Base-by-base conservation (phyloP, 2,113 vertebrate genomes). In the Eleginops maclovinus region DNA sequence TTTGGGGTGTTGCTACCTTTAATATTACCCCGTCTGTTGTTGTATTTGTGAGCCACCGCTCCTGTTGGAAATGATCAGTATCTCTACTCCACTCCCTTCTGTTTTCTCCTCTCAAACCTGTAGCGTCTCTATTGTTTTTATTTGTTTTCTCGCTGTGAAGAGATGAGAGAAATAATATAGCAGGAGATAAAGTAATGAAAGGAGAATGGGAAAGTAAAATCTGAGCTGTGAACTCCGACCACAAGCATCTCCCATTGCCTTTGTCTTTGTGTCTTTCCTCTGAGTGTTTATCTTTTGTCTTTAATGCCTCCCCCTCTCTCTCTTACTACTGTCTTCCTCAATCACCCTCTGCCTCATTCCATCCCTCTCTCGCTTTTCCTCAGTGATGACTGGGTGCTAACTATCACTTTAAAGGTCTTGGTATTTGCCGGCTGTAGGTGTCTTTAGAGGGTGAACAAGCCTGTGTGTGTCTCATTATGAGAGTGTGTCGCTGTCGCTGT, bases 321-420 rank as follows among this genome's bases (percentile, higher is more conserved):
- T 41, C 19, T 40, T 13, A 24, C 62, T n/a, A 4, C 26, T 24
- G 3, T 55, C 70, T 66, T 15, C 64, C 54, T 68, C 49, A 1
- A 49, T 85, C 71, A 15, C 22, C 49, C 76, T 74, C 46, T 11
- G 10, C 51, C 60, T 73, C 55, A 31, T 71, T 59, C 41, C 50
- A 0, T 40, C 55, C 17, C 14, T 31, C 36, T 28, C 15, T 41
- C 43, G 8, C 50, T 53, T 22, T 69, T 40, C 56, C 40, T 62
- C 63, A 22, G 46, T 79, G 70, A 87, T 79, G 63, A 90, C 72
- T 62, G 59, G 80, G 64, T 78, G 72, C 79, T 86, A 83, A 90
- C 85, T 72, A 84, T 85, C 56, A 26, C 72, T 90, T 85, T 89
- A 79, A 90, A 90, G 72, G 61, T 78, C 64, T 74, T 64, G 41